A percentile compares a stretch with the other conserved stretches of the same genome.
phyloP scores from a whole-genome alignment of 2,888 invertebrate species.

The Hedya salicella region DNA sequence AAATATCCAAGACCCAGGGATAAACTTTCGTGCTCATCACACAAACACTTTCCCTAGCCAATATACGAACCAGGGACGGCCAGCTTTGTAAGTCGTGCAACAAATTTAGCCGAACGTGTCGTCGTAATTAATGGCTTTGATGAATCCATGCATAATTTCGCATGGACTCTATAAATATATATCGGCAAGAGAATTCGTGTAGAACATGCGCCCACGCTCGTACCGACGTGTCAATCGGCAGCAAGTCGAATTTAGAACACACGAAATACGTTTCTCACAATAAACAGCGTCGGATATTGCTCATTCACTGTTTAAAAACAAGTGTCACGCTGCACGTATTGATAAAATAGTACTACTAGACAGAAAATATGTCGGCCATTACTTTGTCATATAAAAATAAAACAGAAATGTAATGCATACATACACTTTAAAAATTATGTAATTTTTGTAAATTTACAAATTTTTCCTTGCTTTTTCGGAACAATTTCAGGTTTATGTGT shows the following conservation, averaged over 20 bases:
- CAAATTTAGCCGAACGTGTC: too few species aligned
- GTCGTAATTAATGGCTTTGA: not conserved
- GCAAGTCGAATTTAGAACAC: constrained; percentile 58
- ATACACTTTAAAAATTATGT: too few species aligned
- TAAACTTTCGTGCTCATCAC: too few species aligned
- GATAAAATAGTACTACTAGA: not conserved
- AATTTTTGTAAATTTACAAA: too few species aligned
- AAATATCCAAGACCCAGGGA: too few species aligned
- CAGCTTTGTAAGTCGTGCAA: too few species aligned
- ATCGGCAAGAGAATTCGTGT: constrained; percentile 14
- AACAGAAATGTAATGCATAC: too few species aligned
- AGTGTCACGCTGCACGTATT: constrained; percentile 59
- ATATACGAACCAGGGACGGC: too few species aligned
- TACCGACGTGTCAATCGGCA: constrained; percentile 61
- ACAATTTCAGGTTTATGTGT: too few species aligned
- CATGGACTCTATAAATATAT: constrained; percentile 19
- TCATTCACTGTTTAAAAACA: constrained; percentile 61
- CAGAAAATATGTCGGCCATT: not conserved
- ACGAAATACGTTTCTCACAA: constrained; percentile 63
- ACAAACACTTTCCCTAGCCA: too few species aligned
- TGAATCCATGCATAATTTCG: not conserved
- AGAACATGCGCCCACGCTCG: constrained; percentile 27
- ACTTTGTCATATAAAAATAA: not conserved
- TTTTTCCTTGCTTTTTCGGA: too few species aligned
- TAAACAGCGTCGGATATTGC: constrained; percentile 69